Evolutionary conservation across 2,888 invertebrate species (phyloP), one percentile per base, ranked within the genome.

Genomic region (Ophion slaviceki): DNA sequence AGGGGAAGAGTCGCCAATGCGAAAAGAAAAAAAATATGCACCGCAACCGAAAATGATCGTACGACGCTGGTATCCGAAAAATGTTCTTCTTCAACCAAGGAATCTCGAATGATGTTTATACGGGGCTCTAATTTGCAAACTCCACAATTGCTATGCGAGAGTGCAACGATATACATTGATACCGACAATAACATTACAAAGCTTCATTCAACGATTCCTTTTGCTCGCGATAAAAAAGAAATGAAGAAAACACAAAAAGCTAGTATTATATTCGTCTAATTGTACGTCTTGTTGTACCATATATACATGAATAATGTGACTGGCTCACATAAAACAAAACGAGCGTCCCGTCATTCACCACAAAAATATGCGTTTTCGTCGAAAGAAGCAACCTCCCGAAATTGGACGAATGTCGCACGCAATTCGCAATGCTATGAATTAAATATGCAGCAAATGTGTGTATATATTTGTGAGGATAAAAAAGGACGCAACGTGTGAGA

Each of bases 101-200:
- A 53, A 53, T 53, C 53, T 17, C 5, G 53, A 53, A 53, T 53
- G 53, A 53, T 53, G 17, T 17, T 53, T 11, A 53, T 4, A 53
- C 53, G 53, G 53, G 53, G 53, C 53, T 53, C 53, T 53, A 53
- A 53, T 14, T 53, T 53, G 53, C 14, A 53, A 53, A 53, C 53
- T 53, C 53, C 53, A 53, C 5, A 53, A 17, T 4, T 53, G 17
- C 53, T 61, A 24, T 10, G 28, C 17, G 28, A 66, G 36, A 32
- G 32, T n/a, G 6, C 17, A 32, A 17, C 17, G 36, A 11, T 28
- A 36, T 32, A 66, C 36, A 66, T 32, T n/a, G 17, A 66, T 66
- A 77, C 67, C 84, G 87, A 87, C 87, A 87, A 87, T 87, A 86
- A 87, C 68, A 85, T 80, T 40, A 72, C 77, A 74, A 83, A 84